phyloP scores from a whole-genome alignment of 2,797 vertebrate genomes.

The Sebastes flavidus region DNA sequence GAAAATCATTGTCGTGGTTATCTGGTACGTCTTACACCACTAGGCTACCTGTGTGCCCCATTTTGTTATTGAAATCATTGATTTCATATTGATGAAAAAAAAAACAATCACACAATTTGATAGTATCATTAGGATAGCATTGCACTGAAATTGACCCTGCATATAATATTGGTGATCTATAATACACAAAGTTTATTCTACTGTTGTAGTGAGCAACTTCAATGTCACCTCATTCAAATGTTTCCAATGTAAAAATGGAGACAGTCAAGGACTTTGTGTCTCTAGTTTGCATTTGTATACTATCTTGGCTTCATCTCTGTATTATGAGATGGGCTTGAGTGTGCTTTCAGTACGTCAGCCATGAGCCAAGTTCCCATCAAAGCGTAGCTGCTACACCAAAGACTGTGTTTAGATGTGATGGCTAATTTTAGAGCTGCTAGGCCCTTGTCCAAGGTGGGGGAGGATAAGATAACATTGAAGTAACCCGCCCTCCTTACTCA shows the following conservation, averaged over 20 bases:
- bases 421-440: conserved; percentile 77
- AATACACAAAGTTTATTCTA: neutral
- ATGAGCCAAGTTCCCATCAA: conserved; percentile 74
- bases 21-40: neutral
- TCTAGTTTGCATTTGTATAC: conserved; percentile 49
- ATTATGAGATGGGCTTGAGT: conserved; percentile 51
- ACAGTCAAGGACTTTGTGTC: conserved; percentile 15
- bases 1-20: neutral
- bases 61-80: neutral
- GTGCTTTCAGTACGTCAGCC: conserved; percentile 51
- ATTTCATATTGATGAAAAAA: neutral
- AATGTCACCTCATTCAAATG: neutral
- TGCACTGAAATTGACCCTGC: neutral
- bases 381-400: conserved; percentile 66
- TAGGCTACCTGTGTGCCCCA: too few relatives aligned
- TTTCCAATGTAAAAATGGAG: conserved; percentile 1
- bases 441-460: conserved; percentile 70
- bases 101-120: neutral
- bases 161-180: neutral
- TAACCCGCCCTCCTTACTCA: conserved; percentile 35
- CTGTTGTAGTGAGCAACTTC: neutral
- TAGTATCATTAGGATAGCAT: neutral
- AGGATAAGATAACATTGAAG: conserved; percentile 76
- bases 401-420: conserved; percentile 71
- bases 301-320: conserved; percentile 53